These are phyloP conservation scores for Dryas iulia DNA, from an alignment of 1,140 invertebrate genomes.

Conservation along the genomic window DNA sequence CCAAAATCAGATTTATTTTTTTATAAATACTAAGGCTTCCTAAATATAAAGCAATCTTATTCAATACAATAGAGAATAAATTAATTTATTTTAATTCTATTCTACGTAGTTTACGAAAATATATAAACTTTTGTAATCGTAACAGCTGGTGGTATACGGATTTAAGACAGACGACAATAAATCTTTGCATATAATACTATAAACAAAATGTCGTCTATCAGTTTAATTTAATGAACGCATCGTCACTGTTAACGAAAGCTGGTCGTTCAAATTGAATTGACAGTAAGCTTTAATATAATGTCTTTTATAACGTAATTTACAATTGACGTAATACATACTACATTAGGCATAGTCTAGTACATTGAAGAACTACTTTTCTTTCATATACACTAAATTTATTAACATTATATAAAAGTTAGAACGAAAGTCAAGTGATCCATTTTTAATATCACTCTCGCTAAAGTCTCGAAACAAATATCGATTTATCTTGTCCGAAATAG, in stretches of 20 bases:
- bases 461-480: constrained; percentile 21
- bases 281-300: too few species aligned
- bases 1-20: not conserved
- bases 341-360: too few species aligned
- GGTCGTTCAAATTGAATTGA: too few species aligned
- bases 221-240: not conserved
- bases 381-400: too few species aligned
- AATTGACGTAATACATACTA: too few species aligned
- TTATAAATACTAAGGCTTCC: not conserved
- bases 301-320: too few species aligned
- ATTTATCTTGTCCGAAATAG: constrained; percentile 18
- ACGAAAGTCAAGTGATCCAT: not conserved
- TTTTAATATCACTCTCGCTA: constrained; percentile 17
- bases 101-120: too few species aligned
- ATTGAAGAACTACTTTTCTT: too few species aligned
- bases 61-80: not conserved
- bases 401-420: not conserved
- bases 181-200: not conserved
- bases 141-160: not conserved
- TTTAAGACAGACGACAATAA: not conserved
- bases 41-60: not conserved
- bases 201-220: not conserved
- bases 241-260: not conserved
- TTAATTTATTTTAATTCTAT: not conserved
- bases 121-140: not conserved